Base-by-base conservation (phyloP, 2,797 vertebrate genomes). In the Pampus argenteus region DNA sequence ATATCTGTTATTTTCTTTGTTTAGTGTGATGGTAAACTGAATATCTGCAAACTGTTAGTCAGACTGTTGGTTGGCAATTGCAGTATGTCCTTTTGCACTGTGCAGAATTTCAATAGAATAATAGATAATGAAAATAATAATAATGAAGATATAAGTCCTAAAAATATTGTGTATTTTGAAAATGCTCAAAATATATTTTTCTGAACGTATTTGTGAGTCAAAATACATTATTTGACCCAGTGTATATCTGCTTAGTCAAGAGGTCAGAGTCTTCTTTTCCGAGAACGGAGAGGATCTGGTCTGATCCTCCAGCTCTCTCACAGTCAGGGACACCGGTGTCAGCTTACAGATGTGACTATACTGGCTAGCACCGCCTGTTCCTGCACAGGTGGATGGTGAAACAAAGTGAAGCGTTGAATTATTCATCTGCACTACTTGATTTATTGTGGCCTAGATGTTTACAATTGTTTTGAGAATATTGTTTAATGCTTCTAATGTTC, bases 311-410 rank as follows among this genome's bases (percentile, higher is more conserved):
- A 29, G 74, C 75, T 59, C 31, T 65, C 58, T 73, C 70, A 31
- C 81, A n/a, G n/a, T n/a, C n/a, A 64, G 66, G 47, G 67, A 72
- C 75, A 55, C 60, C 0, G 51, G 80, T 80, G 55, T 89, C 81
- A 6, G 3, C 14, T 87, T 81, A 82, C 81, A 0, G 48, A 73
- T 22, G 49, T 57, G 54, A 56, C 64, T 40, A 40, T 60, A 44
- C 2, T 5, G 20, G 20, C 36, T 1, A 58, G 51, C 6, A 59
- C 36, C 10, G 2, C 20, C 25, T 70, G 17, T 48, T 57, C 22
- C 49, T 26, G n/a, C n/a, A 10, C 38, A 54, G 22, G 70, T 56
- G 54, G 10, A 48, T 48, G 3, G 26, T 11, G n/a, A 69, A 50
- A n/a, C 14, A 55, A 23, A 44, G 18, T n/a, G 3, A 18, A 26